Evolutionary conservation across 2,797 vertebrate species (phyloP), one percentile per base, ranked within the genome.

Genomic region (Ammospiza maritima): DNA sequence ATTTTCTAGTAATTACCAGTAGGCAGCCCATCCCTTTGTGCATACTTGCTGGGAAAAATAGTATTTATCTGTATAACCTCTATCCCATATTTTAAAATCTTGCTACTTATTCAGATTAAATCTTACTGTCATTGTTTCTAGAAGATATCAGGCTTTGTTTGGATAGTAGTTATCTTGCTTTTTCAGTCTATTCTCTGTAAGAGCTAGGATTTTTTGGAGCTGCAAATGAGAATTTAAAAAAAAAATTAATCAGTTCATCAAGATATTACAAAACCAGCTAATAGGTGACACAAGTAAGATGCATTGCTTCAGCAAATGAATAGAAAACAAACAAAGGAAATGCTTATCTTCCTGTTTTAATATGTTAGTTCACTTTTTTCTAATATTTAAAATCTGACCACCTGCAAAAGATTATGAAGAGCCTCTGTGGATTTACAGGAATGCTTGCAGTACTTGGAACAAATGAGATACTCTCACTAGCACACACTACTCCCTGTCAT

Each of bases 351-450:
- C 95, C 95, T 96, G 94, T 95, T 93, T 89, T 88, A 93, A 82
- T 90, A 79, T 1, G n/a, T 85, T 93, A 67, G 88, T 94, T 91
- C n/a, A 54, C 29, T 79, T 94, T 80, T 91, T 71, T 90, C 89
- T 95, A 70, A 92, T 94, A 88, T 89, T 96, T 94, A 93, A 97
- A 94, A 93, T 86, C 89, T 89, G 95, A 91, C 96, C 94, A 97
- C 94, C 96, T 97, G 95, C 95, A 94, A 95, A 94, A 97, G 90
- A 92, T 84, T 90, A 95, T 61, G 66, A 64, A 89, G 64, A 94
- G 74, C 89, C 84, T 70, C 75, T 69, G 77, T 74, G 92, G 94
- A 95, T 93, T 96, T 93, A 51, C 74, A 94, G 94, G 96, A 96
- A 97, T 94, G 79, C 66, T 89, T 62, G 57, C 66, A 80, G 45